Conservation (phyloP, 2,113 vertebrate genomes). For the Vicugna pacos region DNA sequence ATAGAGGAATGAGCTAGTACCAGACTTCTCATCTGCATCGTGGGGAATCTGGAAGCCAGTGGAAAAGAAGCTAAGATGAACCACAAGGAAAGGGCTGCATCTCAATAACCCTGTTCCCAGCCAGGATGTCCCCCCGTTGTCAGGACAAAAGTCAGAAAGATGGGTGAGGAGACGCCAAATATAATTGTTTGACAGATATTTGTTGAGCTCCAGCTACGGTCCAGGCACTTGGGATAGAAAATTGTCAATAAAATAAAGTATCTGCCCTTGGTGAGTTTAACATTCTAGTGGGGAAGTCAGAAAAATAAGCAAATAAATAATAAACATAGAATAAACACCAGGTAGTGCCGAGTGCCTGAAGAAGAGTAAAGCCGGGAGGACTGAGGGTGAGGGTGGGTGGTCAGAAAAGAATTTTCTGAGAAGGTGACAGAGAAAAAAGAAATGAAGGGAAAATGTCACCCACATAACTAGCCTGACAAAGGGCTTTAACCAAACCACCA, state of each 20-base stretch:
- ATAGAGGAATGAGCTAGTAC: neutral
- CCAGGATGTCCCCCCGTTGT: accelerated
- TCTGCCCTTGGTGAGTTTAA: neutral
- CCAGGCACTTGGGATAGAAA: neutral
- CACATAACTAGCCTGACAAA: neutral
- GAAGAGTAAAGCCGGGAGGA: neutral
- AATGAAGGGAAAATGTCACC: neutral
- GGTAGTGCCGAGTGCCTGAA: neutral
- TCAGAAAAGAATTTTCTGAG: neutral
- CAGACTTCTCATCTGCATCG: neutral
- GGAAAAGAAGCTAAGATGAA: accelerated
- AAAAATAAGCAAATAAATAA: neutral
- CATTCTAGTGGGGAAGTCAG: neutral
- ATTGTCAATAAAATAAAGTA: neutral
- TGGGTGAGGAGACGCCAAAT: neutral
- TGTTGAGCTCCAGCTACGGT: neutral
- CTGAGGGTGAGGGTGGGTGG: accelerated
- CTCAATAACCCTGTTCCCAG: neutral
- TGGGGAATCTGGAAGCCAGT: neutral
- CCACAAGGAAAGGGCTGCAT: neutral
- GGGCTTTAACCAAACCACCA: neutral
- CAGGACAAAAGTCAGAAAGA: neutral
- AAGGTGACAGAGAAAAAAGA: neutral
- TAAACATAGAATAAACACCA: neutral
- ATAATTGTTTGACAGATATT: neutral